Conservation (phyloP, 1,140 invertebrate genomes). For the Saxidomus purpurata region DNA sequence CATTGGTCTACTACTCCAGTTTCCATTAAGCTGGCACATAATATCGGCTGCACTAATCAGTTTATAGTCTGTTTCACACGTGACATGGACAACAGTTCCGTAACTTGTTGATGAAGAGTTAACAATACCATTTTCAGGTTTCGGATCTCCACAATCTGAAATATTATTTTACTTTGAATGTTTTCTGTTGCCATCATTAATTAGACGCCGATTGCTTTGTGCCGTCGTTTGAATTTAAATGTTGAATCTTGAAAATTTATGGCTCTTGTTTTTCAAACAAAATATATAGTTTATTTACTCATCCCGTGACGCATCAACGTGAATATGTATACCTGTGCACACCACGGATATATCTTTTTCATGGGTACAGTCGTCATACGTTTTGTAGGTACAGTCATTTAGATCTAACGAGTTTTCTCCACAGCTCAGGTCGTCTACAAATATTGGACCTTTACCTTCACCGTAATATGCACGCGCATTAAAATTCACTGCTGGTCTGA, state of each 20-base stretch:
- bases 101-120: not conserved
- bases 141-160: not conserved
- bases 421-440: conserved; percentile 19
- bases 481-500: not conserved
- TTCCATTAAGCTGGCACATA: not conserved
- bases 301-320: no score
- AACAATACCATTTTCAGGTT: not conserved
- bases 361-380: conserved; percentile 25
- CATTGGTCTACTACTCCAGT: not conserved
- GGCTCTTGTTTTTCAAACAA: not conserved
- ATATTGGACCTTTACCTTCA: conserved; percentile 18
- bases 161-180: not conserved
- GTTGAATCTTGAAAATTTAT: no score
- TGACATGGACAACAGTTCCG: not conserved
- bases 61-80: not conserved
- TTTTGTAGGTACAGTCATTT: conserved; percentile 5
- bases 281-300: no score
- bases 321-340: not conserved
- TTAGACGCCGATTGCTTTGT: no score
- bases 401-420: not conserved
- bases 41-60: not conserved
- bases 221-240: no score
- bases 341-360: not conserved
- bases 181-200: no score
- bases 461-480: not conserved